Evolutionary conservation across 2,113 vertebrate species (phyloP), one percentile per base, ranked within the genome.

Genomic region (Archocentrus centrarchus): DNA sequence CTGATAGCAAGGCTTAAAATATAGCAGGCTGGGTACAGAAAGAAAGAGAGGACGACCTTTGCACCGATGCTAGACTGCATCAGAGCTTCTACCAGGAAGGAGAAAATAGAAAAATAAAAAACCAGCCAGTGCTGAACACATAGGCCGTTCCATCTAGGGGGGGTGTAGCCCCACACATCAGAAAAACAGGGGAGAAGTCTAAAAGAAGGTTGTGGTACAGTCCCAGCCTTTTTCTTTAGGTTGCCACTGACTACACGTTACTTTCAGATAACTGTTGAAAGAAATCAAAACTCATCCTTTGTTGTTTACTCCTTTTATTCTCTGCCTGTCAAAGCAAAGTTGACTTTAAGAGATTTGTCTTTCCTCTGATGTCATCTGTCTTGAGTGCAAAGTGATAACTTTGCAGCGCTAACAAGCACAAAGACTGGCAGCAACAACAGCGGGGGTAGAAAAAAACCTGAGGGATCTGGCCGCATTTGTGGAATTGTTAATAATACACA

Each of bases 331-430:
- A 86, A 79, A 81, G 75, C 27, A 0, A 6, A 77, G 62, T 78
- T 77, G 78, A 57, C 80, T 59, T 70, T 85, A 58, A 80, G 62
- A 70, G 53, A 87, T 77, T 83, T 73, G 66, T n/a, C 44, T 41
- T 83, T 64, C 22, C 50, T 88, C 60, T 83, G 35, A 83, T 83
- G 64, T 89, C 86, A 64, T 15, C 55, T 60, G 79, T 81, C 76
- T 83, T 2, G 24, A 68, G 59, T 73, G 68, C 0, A 3, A 58
- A 55, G 37, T 32, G 39, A 58, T 77, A 44, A 44, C 55, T 85
- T 84, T 76, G 82, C 59, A 9, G 24, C n/a, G 79, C 75, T 80
- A 85, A 87, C 37, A 66, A 59, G 77, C 53, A 27, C 55, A 62
- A 44, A 82, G 55, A 59, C 41, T 18, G 27, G 58, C 66, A 58